A percentile compares a stretch with the other conserved stretches of the same genome.
These are phyloP conservation scores for Cosmorhoe ocellata DNA, from an alignment of 2,888 invertebrate species.

Conservation along the genomic window DNA sequence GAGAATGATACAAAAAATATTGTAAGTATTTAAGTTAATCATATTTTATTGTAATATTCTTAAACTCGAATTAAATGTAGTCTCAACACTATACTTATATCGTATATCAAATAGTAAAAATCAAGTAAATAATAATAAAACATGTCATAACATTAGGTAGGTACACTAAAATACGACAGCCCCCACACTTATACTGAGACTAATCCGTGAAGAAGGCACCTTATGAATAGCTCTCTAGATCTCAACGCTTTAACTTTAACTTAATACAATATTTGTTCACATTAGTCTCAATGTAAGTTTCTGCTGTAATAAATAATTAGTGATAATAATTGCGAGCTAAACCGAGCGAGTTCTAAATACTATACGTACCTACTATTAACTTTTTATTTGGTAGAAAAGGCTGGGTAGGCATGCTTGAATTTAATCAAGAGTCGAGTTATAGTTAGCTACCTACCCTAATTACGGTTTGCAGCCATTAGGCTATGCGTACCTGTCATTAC, in stretches of 20 bases:
- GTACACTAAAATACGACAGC: background rate
- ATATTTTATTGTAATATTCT: conserved; percentile 7
- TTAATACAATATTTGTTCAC: background rate
- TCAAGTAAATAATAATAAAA: background rate
- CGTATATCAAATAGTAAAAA: conserved; percentile 6
- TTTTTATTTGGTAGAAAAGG: too few species aligned
- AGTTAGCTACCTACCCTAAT: too few species aligned
- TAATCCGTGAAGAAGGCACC: conserved; percentile 7
- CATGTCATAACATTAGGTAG: background rate
- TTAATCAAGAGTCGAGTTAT: too few species aligned
- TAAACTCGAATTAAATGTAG: conserved; percentile 2
- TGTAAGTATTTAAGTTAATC: too few species aligned
- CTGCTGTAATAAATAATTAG: background rate
- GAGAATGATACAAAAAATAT: too few species aligned
- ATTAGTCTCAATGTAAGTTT: conserved; percentile 1
- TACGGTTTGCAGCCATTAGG: too few species aligned
- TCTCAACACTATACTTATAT: background rate
- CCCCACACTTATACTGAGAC: conserved; percentile 1
- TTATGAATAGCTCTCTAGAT: background rate
- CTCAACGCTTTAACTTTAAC: background rate
- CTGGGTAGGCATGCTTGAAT: too few species aligned
- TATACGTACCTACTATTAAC: too few species aligned
- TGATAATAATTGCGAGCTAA: background rate
- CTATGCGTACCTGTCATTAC: too few species aligned
- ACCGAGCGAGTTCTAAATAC: background rate